Conservation (phyloP, 2,797 vertebrate species). For the Muscicapa comitata region DNA sequence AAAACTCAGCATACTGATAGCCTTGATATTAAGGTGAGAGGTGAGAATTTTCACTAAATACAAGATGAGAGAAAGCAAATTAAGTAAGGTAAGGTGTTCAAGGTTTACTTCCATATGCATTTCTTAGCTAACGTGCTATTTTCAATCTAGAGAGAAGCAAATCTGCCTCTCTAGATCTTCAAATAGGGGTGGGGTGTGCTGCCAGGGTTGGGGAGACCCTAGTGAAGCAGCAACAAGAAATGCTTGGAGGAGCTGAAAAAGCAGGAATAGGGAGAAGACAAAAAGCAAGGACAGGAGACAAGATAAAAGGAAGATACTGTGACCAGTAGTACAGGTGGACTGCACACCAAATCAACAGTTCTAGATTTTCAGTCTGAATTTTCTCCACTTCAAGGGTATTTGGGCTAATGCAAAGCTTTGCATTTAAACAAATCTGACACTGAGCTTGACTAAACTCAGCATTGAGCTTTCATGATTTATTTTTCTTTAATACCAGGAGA, state of each 20-base stretch:
- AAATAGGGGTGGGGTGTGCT: fast-evolving
- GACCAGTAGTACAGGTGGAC: not conserved
- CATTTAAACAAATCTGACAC: not conserved
- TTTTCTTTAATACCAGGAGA: not conserved
- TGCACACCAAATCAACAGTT: not conserved
- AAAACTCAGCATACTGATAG: not conserved
- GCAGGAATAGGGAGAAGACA: not conserved
- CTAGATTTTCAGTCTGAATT: not conserved
- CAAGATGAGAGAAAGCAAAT: not conserved
- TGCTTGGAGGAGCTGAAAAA: not conserved
- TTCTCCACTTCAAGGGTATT: not conserved
- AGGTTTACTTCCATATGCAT: not conserved
- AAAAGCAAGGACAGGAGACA: not conserved
- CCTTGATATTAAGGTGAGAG: not conserved
- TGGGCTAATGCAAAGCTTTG: not conserved
- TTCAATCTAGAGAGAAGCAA: not conserved
- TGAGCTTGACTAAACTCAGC: not conserved
- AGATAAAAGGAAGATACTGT: not conserved
- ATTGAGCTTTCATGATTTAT: not conserved
- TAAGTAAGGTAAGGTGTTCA: not conserved
- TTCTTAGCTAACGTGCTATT: not conserved
- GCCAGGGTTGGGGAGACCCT: not conserved
- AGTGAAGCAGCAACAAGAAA: not conserved
- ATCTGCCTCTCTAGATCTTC: not conserved
- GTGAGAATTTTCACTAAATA: not conserved